Evolutionary conservation across 1,140 invertebrate species (phyloP), one percentile per base, ranked within the genome.

Genomic region (Vanessa atalanta): DNA sequence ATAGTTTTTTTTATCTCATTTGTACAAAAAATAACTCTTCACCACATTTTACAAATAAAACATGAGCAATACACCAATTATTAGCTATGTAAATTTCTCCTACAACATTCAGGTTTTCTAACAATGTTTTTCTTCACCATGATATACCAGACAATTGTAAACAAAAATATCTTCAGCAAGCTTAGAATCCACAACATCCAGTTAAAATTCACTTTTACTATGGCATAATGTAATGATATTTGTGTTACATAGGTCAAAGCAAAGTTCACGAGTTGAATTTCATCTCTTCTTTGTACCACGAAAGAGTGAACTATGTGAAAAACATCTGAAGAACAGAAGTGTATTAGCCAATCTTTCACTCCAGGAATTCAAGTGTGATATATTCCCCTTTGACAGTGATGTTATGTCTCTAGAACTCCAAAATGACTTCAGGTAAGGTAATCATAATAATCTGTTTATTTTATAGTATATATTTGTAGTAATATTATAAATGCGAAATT

Each of bases 341-440:
- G 97, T 99, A 0, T 95, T 95, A 81, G 95, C 95, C 6, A 96
- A 95, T 80, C 95, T 99, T 70, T 95, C 94, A 0, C 93, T 95
- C 14, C 96, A 97, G 82, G 97, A 99, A 93, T 96, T 98, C 78
- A 94, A 95, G 72, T 96, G 98, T 87, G 96, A 98, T 80, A 94
- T 99, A 16, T 97, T 98, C 89, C 98, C 98, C 0, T 95, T 99
- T 86, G 98, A 99, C 84, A 96, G 94, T 89, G 98, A 99, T 94
- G 93, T 99, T 0, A 94, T 99, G 73, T 98, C 98, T 5, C 97
- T 99, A 96, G 98, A 99, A 93, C 93, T 98, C 73, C 95, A 95
- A 60, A 94, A 95, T 80, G 95, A 97, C 15, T 99, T 96, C 84
- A 95, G 93, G 95, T 95, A 87, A 87, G 16, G 73, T 51, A n/a